These are phyloP conservation scores for Cyprinodon variegatus DNA, from an alignment of 2,113 vertebrate species.

Conservation along the genomic window DNA sequence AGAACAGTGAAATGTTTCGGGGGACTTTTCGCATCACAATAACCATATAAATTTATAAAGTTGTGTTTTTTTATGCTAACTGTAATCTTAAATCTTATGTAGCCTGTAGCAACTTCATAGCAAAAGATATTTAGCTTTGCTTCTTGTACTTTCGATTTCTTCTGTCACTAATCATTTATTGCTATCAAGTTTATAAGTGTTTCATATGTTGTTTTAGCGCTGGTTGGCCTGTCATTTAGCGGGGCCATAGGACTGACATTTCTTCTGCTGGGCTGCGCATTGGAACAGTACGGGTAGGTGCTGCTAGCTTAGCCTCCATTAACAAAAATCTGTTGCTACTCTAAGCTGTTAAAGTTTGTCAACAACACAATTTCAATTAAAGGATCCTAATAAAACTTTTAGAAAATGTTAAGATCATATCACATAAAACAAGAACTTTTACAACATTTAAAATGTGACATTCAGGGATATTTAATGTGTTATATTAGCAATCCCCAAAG, in stretches of 20 bases:
- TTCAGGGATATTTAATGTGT: background rate
- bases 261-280: constrained; percentile 92
- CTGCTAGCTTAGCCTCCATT: background rate
- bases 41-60: background rate
- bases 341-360: background rate
- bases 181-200: background rate
- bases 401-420: background rate
- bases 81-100: background rate
- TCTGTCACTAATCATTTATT: background rate
- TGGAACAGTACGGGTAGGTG: constrained; percentile 89
- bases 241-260: constrained; percentile 95
- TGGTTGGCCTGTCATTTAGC: constrained; percentile 92
- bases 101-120: background rate
- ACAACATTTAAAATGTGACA: background rate
- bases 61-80: background rate
- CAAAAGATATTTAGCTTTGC: background rate
- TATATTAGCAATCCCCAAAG: background rate
- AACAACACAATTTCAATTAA: background rate
- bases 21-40: background rate
- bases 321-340: too few species aligned
- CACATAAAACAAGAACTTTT: background rate
- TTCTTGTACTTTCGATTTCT: background rate
- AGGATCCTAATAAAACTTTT: background rate
- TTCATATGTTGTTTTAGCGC: constrained; percentile 77
- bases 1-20: background rate